Evolutionary conservation across 2,113 vertebrate species (phyloP).

Genomic region (Psilopogon haemacephalus): DNA sequence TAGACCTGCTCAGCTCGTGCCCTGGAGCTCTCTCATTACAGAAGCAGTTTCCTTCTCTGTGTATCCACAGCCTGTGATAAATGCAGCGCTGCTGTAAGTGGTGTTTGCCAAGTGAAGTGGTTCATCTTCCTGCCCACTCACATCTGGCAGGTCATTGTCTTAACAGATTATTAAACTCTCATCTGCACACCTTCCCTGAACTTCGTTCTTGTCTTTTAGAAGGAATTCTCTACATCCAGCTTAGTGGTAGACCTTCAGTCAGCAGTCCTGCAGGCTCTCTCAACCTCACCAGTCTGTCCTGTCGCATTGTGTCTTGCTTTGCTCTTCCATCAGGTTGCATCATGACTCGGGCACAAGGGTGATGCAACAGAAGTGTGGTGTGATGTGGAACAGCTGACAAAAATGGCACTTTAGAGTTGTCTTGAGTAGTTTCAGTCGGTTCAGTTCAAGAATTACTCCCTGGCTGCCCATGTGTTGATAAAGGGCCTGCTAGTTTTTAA

Average conservation of each 20-base stretch:
- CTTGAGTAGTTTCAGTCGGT: neutral
- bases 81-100: slow-evolving; percentile 18
- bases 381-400: slow-evolving; percentile 34
- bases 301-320: neutral
- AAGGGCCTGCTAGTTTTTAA: neutral
- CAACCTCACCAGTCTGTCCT: neutral
- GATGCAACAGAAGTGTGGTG: slow-evolving; percentile 26
- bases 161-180: slow-evolving; percentile 32
- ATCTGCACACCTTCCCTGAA: slow-evolving; percentile 9
- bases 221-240: slow-evolving; percentile 25
- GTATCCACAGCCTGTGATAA: neutral
- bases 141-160: slow-evolving; percentile 5
- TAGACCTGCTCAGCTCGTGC: neutral
- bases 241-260: slow-evolving; percentile 17
- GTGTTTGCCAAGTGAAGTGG: slow-evolving; percentile 19
- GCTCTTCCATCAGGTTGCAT: slow-evolving; percentile 23
- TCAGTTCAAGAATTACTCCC: slow-evolving; percentile 17
- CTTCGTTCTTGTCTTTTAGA: slow-evolving; percentile 28
- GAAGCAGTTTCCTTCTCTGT: neutral
- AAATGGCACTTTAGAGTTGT: slow-evolving; percentile 13
- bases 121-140: slow-evolving; percentile 21
- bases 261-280: neutral
- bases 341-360: slow-evolving; percentile 27
- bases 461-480: slow-evolving; percentile 22
- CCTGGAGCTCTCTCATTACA: neutral